Evolutionary conservation across 1,140 invertebrate genomes (phyloP), one percentile per base, ranked within the genome.

Genomic region (Calliphora vicina): DNA sequence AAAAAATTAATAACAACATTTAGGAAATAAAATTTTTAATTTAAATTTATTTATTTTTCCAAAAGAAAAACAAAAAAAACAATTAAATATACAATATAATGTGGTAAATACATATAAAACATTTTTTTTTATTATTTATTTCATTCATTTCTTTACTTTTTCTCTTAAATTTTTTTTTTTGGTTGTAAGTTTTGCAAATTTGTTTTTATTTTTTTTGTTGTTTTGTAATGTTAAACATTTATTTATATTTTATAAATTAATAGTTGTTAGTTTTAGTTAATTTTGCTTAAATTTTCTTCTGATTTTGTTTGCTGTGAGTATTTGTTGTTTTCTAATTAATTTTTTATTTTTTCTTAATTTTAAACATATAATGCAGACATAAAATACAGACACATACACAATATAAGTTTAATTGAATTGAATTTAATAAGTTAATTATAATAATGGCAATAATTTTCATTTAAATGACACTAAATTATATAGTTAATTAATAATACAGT

Each of bases 41-140:
- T 35, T 35, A 1, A 35, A 35, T 35, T 35, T 35, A 35, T 23
- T 67, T 67, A 23, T 10, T 67, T 23, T 67, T 67, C 25, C 61
- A 20, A 67, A 67, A 67, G 25, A 6, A 67, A 67, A 67, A 67
- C n/a, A 67, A 20, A 67, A 57, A 57, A 57, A 67, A 67, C 61
- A 67, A 67, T 67, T 67, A 67, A 67, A 67, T 67, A 67, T 67
- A 67, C 20, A 23, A 67, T 67, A 67, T 67, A 23, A 20, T 67
- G 61, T 67, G 61, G 61, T 67, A 67, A 67, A 67, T 67, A 67
- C 61, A 67, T 67, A 67, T 67, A 67, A 67, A 67, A 67, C 61
- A 67, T 67, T 67, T 67, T 25, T 20, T 67, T 8, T 20, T 50
- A 61, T 61, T n/a, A n/a, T n/a, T n/a, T n/a, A n/a, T n/a, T 61